These are phyloP conservation scores for Aphrophora alni DNA, from an alignment of 2,888 invertebrate genomes.

Conservation along the genomic window DNA sequence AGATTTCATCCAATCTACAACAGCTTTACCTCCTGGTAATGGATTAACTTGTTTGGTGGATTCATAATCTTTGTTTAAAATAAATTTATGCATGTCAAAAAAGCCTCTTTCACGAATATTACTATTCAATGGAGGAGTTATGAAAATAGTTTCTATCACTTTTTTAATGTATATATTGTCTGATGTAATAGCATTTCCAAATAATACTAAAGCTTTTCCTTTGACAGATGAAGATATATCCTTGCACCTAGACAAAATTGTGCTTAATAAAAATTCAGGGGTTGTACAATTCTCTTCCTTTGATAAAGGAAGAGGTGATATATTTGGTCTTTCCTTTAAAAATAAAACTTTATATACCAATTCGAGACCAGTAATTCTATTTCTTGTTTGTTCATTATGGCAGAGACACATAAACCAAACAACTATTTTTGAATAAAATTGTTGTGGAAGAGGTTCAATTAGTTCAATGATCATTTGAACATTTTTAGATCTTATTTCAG, in stretches of 20 bases:
- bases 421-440: conserved; percentile 55
- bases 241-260: conserved; percentile 61
- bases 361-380: conserved; percentile 61
- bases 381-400: conserved; percentile 58
- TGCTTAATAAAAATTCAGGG: conserved; percentile 58
- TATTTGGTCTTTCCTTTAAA: conserved; percentile 42
- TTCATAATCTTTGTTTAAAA: conserved; percentile 27
- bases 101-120: conserved; percentile 13
- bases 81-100: conserved; percentile 41
- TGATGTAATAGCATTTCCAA: conserved; percentile 61
- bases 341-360: conserved; percentile 58
- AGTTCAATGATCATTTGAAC: conserved; percentile 56
- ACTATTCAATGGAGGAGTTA: conserved; percentile 37
- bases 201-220: conserved; percentile 65
- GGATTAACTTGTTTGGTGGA: conserved; percentile 48
- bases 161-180: conserved; percentile 47
- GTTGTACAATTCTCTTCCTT: conserved; percentile 41
- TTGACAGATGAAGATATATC: conserved; percentile 67
- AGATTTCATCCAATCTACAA: conserved; percentile 57
- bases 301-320: not conserved
- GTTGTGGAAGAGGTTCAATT: conserved; percentile 54
- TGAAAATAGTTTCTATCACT: conserved; percentile 49
- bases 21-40: conserved; percentile 54
- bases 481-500: conserved; percentile 58
- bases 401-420: conserved; percentile 54